Percentiles rank a stretch among this genome's conserved stretches.
Conservation (phyloP, 2,797 vertebrate genomes). For the Phaenicophaeus curvirostris region DNA sequence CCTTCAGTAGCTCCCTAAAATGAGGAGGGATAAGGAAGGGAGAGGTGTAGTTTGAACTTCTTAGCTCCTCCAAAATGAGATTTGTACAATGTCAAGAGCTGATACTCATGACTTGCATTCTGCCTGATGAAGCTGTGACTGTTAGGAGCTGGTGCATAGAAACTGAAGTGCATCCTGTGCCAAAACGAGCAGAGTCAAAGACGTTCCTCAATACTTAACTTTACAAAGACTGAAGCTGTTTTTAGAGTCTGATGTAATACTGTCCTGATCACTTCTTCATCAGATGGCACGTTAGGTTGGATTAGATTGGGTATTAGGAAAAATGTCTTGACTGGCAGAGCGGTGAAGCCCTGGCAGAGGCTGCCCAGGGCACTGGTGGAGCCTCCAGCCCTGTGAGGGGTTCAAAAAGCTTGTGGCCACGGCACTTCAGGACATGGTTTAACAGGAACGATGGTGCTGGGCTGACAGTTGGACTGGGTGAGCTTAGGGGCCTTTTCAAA, state of each 20-base stretch:
- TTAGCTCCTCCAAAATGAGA: neutral
- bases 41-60: neutral
- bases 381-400: too few relatives aligned
- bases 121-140: neutral
- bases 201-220: neutral
- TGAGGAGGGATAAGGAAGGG: neutral
- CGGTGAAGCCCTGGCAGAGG: too few relatives aligned
- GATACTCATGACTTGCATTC: neutral
- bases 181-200: neutral
- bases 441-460: too few relatives aligned
- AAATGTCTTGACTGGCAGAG: too few relatives aligned
- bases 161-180: neutral
- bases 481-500: too few relatives aligned
- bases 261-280: neutral
- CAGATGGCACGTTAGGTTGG: neutral
- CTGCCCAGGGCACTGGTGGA: too few relatives aligned
- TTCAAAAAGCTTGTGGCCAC: too few relatives aligned
- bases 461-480: too few relatives aligned
- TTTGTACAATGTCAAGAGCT: neutral
- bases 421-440: too few relatives aligned
- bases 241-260: neutral
- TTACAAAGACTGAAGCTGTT: neutral
- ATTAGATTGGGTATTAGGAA: too few relatives aligned
- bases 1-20: slow-evolving; percentile 71
- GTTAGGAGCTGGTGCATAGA: neutral